Conservation (phyloP, 2,888 invertebrate genomes). For the Hypena proboscidalis region DNA sequence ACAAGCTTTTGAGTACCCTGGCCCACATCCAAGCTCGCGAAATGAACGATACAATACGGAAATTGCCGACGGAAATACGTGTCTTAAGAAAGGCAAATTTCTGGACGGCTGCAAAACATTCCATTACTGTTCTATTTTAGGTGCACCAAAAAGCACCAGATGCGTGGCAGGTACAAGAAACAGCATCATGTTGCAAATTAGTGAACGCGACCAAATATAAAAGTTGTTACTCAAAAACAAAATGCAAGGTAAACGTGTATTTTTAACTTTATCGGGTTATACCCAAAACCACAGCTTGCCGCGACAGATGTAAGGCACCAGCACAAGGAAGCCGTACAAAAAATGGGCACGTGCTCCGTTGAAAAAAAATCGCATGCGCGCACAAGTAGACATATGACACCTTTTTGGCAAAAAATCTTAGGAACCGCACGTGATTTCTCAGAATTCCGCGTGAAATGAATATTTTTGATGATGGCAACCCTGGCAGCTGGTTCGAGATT, state of each 20-base stretch:
- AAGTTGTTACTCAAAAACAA: constrained; percentile 10
- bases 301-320: constrained; percentile 78
- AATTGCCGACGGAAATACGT: constrained; percentile 44
- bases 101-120: constrained; percentile 48
- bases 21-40: constrained; percentile 7
- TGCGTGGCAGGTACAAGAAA: constrained; percentile 75
- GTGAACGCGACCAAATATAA: constrained; percentile 47
- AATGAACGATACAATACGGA: constrained; percentile 22
- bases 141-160: constrained; percentile 77
- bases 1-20: constrained; percentile 1
- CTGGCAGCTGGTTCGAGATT: constrained; percentile 48
- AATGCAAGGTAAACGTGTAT: constrained; percentile 8
- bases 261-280: constrained; percentile 50
- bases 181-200: constrained; percentile 82
- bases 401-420: constrained; percentile 56
- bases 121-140: constrained; percentile 69
- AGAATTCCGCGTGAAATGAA: constrained; percentile 64
- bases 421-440: constrained; percentile 65
- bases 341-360: constrained; percentile 73
- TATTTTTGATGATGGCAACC: constrained; percentile 57
- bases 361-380: constrained; percentile 80
- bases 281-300: constrained; percentile 77
- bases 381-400: constrained; percentile 77
- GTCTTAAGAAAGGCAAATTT: constrained; percentile 41
- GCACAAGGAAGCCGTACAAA: constrained; percentile 74